A percentile compares a stretch with the other conserved stretches of the same genome.
Conservation (phyloP, 2,888 invertebrate species). For the Harmothoe impar region DNA sequence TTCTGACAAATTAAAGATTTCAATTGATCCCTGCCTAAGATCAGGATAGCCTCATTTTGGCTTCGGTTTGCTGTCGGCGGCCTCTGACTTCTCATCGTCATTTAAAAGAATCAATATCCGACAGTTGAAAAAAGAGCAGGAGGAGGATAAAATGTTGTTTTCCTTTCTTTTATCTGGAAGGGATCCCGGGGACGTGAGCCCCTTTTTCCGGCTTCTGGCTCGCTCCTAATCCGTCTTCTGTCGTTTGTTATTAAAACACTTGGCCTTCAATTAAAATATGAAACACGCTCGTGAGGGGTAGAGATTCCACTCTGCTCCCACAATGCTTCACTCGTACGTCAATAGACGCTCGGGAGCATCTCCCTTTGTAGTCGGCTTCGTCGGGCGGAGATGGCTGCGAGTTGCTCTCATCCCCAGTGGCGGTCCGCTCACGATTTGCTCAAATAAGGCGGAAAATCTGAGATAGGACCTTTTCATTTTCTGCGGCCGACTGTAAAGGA, state of each 20-base stretch:
- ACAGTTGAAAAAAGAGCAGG: neutral
- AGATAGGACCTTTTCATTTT: slow-evolving; percentile 57
- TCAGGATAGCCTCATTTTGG: slow-evolving; percentile 35
- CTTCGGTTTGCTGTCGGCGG: neutral
- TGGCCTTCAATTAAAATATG: slow-evolving; percentile 58
- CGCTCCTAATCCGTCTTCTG: slow-evolving; percentile 27
- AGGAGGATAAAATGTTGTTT: slow-evolving; percentile 44
- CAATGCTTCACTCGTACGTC: slow-evolving; percentile 5
- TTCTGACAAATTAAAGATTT: slow-evolving; percentile 60
- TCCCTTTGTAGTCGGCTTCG: slow-evolving; percentile 44
- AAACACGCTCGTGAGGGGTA: neutral
- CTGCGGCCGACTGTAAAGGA: slow-evolving; percentile 45
- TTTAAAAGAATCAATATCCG: slow-evolving; percentile 44
- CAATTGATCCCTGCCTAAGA: slow-evolving; percentile 60
- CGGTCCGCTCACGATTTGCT: slow-evolving; percentile 44
- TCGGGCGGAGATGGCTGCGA: neutral
- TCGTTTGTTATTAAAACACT: slow-evolving; percentile 58
- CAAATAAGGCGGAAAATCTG: slow-evolving; percentile 59
- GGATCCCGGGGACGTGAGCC: slow-evolving; percentile 31
- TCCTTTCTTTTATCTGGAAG: slow-evolving; percentile 57
- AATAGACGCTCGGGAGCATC: slow-evolving; percentile 12
- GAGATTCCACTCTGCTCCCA: slow-evolving; percentile 12
- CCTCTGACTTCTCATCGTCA: slow-evolving; percentile 51
- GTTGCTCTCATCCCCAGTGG: slow-evolving; percentile 33
- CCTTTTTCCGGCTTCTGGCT: slow-evolving; percentile 8